Conservation (phyloP, 2,888 invertebrate species). For the Euspilapteryx auroguttella region DNA sequence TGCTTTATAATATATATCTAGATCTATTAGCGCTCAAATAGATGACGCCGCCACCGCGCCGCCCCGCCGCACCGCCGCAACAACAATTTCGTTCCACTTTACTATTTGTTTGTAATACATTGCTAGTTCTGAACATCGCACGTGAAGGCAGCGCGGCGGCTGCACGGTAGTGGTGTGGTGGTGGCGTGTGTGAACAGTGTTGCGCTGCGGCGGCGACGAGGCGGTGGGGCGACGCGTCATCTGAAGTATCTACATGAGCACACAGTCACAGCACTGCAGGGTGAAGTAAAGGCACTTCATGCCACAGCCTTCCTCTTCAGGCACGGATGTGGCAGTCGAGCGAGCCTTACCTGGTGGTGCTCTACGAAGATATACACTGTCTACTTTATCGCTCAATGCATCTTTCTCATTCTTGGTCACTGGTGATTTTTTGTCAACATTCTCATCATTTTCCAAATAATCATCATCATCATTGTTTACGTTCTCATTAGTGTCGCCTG, state of each 20-base stretch:
- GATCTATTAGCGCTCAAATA: too few relatives aligned
- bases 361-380: slow-evolving; percentile 30
- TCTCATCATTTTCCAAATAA: slow-evolving; percentile 23
- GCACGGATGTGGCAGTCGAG: slow-evolving; percentile 22
- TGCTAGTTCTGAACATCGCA: too few relatives aligned
- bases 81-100: too few relatives aligned
- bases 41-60: too few relatives aligned
- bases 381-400: slow-evolving; percentile 30
- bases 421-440: slow-evolving; percentile 13
- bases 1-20: too few relatives aligned
- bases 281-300: slow-evolving; percentile 65
- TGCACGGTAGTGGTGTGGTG: too few relatives aligned
- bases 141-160: too few relatives aligned
- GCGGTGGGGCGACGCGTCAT: too few relatives aligned
- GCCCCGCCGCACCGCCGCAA: too few relatives aligned
- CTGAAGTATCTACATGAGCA: slow-evolving; percentile 40
- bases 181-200: too few relatives aligned
- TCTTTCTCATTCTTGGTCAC: slow-evolving; percentile 17
- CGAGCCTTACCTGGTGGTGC: slow-evolving; percentile 23
- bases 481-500: slow-evolving; percentile 17
- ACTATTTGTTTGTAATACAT: too few relatives aligned
- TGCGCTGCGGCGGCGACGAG: too few relatives aligned
- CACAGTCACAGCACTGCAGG: slow-evolving; percentile 67
- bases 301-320: slow-evolving; percentile 60
- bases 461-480: slow-evolving; percentile 16